phyloP scores from a whole-genome alignment of 2,888 invertebrate species.

The Aspidiotus destructor region DNA sequence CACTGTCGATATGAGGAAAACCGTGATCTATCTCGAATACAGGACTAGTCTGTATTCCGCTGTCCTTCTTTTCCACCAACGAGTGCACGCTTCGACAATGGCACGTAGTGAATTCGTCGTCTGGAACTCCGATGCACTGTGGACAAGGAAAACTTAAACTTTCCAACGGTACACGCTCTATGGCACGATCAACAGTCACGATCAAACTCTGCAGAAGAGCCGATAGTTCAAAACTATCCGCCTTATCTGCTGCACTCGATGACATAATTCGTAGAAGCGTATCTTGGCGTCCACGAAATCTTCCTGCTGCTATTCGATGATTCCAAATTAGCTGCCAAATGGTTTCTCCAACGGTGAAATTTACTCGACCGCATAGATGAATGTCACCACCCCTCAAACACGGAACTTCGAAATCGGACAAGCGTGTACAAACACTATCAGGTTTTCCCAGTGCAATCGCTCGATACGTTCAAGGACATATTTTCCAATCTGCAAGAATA shows the following conservation, averaged over 20 bases:
- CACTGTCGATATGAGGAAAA: conserved; percentile 62
- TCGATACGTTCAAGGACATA: no score
- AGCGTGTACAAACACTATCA: no score
- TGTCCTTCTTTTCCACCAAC: conserved; percentile 30
- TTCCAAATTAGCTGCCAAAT: conserved; percentile 11
- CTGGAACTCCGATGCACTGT: conserved; percentile 40
- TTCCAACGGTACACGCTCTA: conserved; percentile 56
- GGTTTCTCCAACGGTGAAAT: background rate
- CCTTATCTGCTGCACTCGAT: conserved; percentile 18
- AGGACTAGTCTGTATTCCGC: conserved; percentile 39
- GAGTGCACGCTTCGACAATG: conserved; percentile 33
- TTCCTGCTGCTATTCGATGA: background rate
- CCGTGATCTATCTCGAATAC: conserved; percentile 57
- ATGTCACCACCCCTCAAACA: no score
- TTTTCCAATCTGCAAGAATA: no score
- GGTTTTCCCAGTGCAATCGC: no score
- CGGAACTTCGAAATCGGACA: no score
- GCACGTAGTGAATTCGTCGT: conserved; percentile 16
- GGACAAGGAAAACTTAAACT: conserved; percentile 54
- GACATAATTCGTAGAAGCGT: conserved; percentile 31
- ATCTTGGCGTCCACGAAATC: conserved; percentile 17
- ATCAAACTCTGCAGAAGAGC: conserved; percentile 30
- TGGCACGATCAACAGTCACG: conserved; percentile 58
- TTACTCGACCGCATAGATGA: background rate
- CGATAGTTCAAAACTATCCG: conserved; percentile 29